phyloP scores from a whole-genome alignment of 1,140 invertebrate genomes.

The Lepidurus couesii region DNA sequence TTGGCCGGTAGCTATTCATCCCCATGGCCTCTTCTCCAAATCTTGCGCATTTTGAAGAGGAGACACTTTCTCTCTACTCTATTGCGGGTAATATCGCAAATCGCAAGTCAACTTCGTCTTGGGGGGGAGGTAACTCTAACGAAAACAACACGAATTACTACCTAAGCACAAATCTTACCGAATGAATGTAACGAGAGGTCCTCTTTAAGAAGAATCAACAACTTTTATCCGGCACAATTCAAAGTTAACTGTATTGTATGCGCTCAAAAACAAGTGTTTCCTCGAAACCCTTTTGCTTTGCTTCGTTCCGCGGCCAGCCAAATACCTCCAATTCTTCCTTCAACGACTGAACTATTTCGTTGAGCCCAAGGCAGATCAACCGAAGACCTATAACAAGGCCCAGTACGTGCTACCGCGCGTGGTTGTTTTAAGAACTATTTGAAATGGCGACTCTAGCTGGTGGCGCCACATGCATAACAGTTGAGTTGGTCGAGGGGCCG shows the following conservation, averaged over 20 bases:
- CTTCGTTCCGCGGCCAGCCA: not conserved
- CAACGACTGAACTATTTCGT: not conserved
- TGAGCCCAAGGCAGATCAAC: not conserved
- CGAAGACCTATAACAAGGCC: not conserved
- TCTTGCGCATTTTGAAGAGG: too few relatives aligned
- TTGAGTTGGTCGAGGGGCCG: not conserved
- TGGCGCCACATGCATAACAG: not conserved
- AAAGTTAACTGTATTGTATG: not conserved
- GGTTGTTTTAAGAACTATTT: not conserved
- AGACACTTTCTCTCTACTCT: too few relatives aligned
- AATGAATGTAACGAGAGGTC: too few relatives aligned
- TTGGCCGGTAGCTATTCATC: not conserved
- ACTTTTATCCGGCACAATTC: not conserved
- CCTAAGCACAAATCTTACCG: too few relatives aligned
- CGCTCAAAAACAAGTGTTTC: not conserved
- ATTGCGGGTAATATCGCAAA: too few relatives aligned
- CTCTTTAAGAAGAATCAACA: not conserved
- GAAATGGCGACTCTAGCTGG: not conserved
- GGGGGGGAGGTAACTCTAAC: too few relatives aligned
- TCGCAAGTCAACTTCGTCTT: too few relatives aligned
- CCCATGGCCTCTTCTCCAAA: too few relatives aligned
- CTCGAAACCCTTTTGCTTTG: not conserved
- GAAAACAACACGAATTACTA: too few relatives aligned
- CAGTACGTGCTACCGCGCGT: not conserved
- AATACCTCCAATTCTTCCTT: slow-evolving; percentile 19